Conservation (phyloP, 2,113 vertebrate species). For the Aldabrachelys gigantea region DNA sequence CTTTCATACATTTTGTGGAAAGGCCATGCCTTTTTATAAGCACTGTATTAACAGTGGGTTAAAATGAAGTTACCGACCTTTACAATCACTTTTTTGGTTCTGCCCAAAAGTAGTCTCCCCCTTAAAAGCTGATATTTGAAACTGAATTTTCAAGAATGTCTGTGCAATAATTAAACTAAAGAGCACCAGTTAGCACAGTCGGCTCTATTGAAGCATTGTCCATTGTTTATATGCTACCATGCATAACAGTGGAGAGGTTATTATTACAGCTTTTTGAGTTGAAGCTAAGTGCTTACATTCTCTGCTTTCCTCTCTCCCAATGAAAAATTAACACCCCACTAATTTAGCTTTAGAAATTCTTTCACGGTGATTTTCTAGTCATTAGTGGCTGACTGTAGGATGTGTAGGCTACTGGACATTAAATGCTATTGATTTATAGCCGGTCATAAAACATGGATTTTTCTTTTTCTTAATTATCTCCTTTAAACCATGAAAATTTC, state of each 20-base stretch:
- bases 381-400: conserved; percentile 42
- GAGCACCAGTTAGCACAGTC: conserved; percentile 27
- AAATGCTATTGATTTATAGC: conserved; percentile 29
- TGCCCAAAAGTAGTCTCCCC: conserved; percentile 38
- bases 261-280: conserved; percentile 27
- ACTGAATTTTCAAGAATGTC: conserved; percentile 36
- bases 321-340: conserved; percentile 62
- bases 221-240: conserved; percentile 64
- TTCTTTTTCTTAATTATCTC: conserved; percentile 43
- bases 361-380: conserved; percentile 41
- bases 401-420: not conserved
- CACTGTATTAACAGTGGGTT: not conserved
- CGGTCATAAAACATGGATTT: conserved; percentile 21
- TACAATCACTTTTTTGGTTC: not conserved
- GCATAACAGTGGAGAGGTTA: not conserved
- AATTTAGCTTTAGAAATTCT: conserved; percentile 19
- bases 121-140: conserved; percentile 57
- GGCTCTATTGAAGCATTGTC: not conserved
- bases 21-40: conserved; percentile 14
- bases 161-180: conserved; percentile 74
- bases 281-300: conserved; percentile 63
- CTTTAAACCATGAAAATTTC: conserved; percentile 36
- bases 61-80: conserved; percentile 44
- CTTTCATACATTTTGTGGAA: rapidly evolving
- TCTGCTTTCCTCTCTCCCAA: conserved; percentile 29